Percentiles rank a stretch among this genome's conserved stretches.
Evolutionary conservation across 2,888 invertebrate genomes (phyloP).

Genomic region (Eupeodes luniger): DNA sequence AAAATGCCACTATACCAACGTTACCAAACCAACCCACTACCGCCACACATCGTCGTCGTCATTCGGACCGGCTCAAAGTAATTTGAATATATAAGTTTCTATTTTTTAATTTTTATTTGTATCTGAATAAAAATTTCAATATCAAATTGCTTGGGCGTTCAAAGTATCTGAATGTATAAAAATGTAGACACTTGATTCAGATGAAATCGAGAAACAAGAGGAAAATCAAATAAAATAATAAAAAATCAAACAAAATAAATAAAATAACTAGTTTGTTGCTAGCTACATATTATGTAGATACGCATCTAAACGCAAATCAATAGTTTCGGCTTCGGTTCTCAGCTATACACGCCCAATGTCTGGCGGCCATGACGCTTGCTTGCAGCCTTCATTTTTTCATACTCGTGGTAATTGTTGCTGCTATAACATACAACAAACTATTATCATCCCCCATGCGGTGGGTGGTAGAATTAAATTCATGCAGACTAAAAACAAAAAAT

Average conservation of each 20-base stretch:
- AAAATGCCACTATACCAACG: conserved; percentile 41
- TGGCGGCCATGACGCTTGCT: conserved; percentile 67
- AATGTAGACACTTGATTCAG: conserved; percentile 42
- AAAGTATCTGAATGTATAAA: conserved; percentile 2
- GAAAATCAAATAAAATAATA: conserved; percentile 15
- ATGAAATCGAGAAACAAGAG: conserved; percentile 38
- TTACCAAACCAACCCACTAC: conserved; percentile 38
- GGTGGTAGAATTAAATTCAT: conserved; percentile 24
- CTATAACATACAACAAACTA: conserved; percentile 8
- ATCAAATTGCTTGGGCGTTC: conserved; percentile 52
- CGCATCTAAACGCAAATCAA: conserved; percentile 71
- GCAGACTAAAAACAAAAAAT: conserved; percentile 9
- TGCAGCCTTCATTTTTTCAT: conserved; percentile 40
- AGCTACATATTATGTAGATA: conserved; percentile 39
- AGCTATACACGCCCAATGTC: conserved; percentile 68
- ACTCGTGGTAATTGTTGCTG: conserved; percentile 23
- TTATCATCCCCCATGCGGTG: conserved; percentile 60
- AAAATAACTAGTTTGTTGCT: conserved; percentile 63
- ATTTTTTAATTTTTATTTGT: conserved; percentile 20
- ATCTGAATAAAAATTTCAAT: conserved; percentile 14
- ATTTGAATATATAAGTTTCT: conserved; percentile 63
- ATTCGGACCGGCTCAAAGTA: conserved; percentile 18
- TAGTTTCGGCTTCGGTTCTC: conserved; percentile 56
- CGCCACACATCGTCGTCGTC: not conserved
- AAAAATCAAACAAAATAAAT: not conserved